A percentile compares a stretch with the other conserved stretches of the same genome.
Conservation (phyloP, 1,140 invertebrate species). For the Drosophila mayri region DNA sequence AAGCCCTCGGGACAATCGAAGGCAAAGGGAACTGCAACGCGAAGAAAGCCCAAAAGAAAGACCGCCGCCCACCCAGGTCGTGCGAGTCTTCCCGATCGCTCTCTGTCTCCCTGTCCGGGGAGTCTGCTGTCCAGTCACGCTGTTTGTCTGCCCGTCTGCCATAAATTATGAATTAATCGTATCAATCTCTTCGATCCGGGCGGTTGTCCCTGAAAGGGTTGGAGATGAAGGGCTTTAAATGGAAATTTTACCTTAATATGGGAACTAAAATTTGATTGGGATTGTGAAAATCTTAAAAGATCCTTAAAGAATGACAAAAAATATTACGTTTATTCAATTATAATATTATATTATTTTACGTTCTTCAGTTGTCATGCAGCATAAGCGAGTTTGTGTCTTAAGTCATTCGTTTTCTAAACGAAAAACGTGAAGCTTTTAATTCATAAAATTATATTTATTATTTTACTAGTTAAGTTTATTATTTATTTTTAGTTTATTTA, state of each 20-base stretch:
- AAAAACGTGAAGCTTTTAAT: too few species aligned
- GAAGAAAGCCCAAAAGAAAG: conserved; percentile 27
- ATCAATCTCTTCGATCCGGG: conserved; percentile 20
- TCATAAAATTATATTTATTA: too few species aligned
- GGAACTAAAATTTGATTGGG: neutral
- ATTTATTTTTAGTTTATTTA: neutral
- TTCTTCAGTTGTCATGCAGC: neutral
- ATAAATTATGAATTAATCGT: conserved; percentile 39
- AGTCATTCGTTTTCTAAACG: conserved; percentile 24
- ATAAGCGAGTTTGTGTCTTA: conserved; percentile 31
- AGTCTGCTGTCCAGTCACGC: conserved; percentile 14
- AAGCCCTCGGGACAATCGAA: conserved; percentile 56
- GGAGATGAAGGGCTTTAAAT: neutral
- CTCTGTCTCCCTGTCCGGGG: neutral
- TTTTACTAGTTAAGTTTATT: neutral
- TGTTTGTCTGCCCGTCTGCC: neutral
- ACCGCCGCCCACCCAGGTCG: conserved; percentile 51
- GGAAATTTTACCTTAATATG: neutral
- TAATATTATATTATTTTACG: too few species aligned
- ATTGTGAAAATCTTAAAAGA: neutral
- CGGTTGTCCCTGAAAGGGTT: neutral
- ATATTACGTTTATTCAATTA: too few species aligned
- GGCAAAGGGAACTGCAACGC: conserved; percentile 23
- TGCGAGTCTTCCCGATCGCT: conserved; percentile 5
- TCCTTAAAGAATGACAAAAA: neutral